A percentile compares a stretch with the other conserved stretches of the same genome.
Evolutionary conservation across 2,797 vertebrate genomes (phyloP).

Genomic region (Siniperca scherzeri): DNA sequence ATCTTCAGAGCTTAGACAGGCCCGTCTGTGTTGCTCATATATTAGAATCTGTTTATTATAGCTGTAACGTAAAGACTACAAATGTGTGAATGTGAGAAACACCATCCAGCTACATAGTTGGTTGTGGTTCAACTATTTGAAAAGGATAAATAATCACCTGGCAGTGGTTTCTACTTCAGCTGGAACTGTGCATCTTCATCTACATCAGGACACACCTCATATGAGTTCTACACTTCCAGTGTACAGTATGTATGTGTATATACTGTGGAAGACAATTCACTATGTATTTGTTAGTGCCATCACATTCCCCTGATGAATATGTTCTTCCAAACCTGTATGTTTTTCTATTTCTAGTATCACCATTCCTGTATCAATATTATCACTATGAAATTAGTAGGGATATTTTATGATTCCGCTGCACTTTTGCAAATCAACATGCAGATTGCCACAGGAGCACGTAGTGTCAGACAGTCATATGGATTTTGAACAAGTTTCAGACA

Average conservation of each 20-base stretch:
- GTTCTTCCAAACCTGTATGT: not conserved
- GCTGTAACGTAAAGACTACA: slow-evolving; percentile 15
- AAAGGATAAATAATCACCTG: slow-evolving; percentile 27
- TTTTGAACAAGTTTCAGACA: not conserved
- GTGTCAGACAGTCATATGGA: not conserved
- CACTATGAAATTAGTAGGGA: not conserved
- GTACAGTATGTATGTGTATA: not conserved
- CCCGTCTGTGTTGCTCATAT: slow-evolving; percentile 37
- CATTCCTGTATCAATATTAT: not conserved
- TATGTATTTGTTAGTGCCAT: not conserved
- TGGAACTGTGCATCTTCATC: slow-evolving; percentile 25
- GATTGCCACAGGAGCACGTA: not conserved
- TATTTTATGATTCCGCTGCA: not conserved
- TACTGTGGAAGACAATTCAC: not conserved
- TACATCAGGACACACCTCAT: slow-evolving; percentile 9
- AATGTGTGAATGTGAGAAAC: slow-evolving; percentile 22
- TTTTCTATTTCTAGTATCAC: not conserved
- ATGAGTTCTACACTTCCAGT: not conserved
- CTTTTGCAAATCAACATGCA: not conserved
- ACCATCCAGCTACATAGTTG: slow-evolving; percentile 5
- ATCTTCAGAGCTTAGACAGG: slow-evolving; percentile 47
- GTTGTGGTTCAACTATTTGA: slow-evolving; percentile 29
- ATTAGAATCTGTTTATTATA: slow-evolving; percentile 51
- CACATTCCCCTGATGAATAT: not conserved
- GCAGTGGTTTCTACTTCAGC: slow-evolving; percentile 15